Evolutionary conservation across 2,797 vertebrate species (phyloP), one percentile per base, ranked within the genome.

Genomic region (Malacoraja senta): DNA sequence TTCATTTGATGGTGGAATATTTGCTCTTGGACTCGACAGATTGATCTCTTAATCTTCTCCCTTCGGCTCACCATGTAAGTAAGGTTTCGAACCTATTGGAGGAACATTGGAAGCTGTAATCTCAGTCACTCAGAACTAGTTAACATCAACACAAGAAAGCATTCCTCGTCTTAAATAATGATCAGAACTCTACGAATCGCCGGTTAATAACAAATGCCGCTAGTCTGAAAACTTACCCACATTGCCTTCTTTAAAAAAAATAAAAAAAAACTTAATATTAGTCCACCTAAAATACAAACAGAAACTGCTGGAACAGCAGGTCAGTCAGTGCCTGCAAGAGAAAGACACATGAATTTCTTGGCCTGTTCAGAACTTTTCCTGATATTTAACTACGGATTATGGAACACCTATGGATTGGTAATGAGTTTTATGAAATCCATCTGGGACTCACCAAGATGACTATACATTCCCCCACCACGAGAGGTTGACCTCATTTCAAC

Each of bases 41-140:
- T 94, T 24, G 98, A 98, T 71, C 98, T 97, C 96, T 99, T 99
- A 95, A 99, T 98, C 96, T 99, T 99, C 96, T 99, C 99, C 95
- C 99, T 96, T 94, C 98, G 97, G 0, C 98, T 99, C 96, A 99
- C 98, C 99, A 99, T 99, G 96, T 99, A 99, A 93, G 98, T 99
- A 95, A 99, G 97, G 95, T 99, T 99, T 61, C 98, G 98, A 61
- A 99, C 98, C 98, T 99, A 94, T 88, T 95, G 96, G 71, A 94
- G 81, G 95, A 93, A 94, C 83, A 94, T 95, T 93, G 95, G 94
- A 95, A 94, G 94, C 90, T 38, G 53, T 74, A 38, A 91, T 19
- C 71, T 13, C 68, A 74, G 68, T 44, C 68, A 72, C 44, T 17
- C 72, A 21, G 7, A 76, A 32, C 90, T 74, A 38, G 53, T 92